Conservation (phyloP, 2,113 vertebrate species). For the Passer domesticus region DNA sequence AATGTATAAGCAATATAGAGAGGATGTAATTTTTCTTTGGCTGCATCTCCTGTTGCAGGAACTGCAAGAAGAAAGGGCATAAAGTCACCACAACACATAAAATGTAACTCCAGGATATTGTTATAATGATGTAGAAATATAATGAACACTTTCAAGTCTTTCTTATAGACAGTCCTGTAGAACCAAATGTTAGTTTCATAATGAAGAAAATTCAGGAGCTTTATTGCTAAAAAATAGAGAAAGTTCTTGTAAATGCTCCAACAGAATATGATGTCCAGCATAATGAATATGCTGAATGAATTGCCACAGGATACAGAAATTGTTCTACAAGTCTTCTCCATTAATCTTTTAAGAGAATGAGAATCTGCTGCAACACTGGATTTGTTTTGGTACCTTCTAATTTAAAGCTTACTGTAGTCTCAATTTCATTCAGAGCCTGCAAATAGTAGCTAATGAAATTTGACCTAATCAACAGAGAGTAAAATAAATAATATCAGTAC, state of each 20-base stretch:
- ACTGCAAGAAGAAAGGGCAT: neutral
- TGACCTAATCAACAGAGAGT: neutral
- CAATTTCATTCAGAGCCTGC: neutral
- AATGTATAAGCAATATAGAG: neutral
- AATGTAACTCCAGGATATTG: neutral
- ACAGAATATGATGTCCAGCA: neutral
- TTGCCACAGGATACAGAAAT: slow-evolving; percentile 37
- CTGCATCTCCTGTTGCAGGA: neutral
- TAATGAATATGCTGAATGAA: slow-evolving; percentile 47
- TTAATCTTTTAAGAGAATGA: slow-evolving; percentile 39
- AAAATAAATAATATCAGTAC: neutral
- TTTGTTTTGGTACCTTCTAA: slow-evolving; percentile 25
- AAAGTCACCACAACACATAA: neutral
- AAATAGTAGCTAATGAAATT: neutral
- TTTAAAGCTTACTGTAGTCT: slow-evolving; percentile 11
- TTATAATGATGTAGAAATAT: neutral
- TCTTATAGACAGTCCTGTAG: neutral
- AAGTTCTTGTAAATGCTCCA: neutral
- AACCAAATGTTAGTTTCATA: neutral
- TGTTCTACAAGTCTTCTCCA: slow-evolving; percentile 24
- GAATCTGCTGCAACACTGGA: neutral
- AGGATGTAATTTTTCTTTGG: neutral
- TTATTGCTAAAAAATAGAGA: neutral
- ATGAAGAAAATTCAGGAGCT: neutral
- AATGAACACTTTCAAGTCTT: slow-evolving; percentile 29